Percentiles rank a stretch among this genome's conserved stretches.
phyloP scores from a whole-genome alignment of 2,113 vertebrate genomes.

The Mandrillus leucophaeus region DNA sequence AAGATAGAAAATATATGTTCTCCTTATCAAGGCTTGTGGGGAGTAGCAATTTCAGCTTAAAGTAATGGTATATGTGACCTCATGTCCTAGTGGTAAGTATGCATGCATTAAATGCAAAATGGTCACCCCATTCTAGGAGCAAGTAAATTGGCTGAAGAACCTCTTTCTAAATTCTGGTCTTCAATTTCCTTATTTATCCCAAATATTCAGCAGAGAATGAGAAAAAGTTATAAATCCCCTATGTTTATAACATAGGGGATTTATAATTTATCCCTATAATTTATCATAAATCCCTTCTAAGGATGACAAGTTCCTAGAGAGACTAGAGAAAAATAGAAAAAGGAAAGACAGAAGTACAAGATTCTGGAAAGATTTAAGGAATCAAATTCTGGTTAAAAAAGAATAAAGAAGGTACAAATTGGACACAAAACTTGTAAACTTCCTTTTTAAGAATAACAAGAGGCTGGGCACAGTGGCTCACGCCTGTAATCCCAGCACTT shows the following conservation, averaged over 20 bases:
- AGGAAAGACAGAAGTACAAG: neutral
- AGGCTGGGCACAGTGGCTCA: neutral
- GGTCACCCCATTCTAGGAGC: neutral
- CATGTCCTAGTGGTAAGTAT: neutral
- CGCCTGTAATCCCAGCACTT: neutral
- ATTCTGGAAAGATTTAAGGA: slow-evolving; percentile 4
- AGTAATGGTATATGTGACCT: neutral
- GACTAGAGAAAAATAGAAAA: slow-evolving; percentile 1
- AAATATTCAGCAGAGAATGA: neutral
- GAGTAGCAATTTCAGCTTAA: neutral
- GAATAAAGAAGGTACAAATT: neutral
- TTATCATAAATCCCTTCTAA: neutral
- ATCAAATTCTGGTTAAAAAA: neutral
- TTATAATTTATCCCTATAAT: no score
- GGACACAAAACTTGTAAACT: neutral
- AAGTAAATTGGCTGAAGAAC: neutral
- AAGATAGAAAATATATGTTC: neutral
- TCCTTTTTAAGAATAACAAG: neutral
- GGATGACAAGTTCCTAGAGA: neutral
- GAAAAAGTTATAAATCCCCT: neutral
- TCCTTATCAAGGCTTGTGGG: neutral
- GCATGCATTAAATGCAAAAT: neutral
- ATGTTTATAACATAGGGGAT: no score
- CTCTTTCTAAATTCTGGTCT: neutral
- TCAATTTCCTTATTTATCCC: neutral